A percentile compares a stretch with the other conserved stretches of the same genome.
Evolutionary conservation across 1,140 invertebrate genomes (phyloP).

Genomic region (Macrostomum lignano): DNA sequence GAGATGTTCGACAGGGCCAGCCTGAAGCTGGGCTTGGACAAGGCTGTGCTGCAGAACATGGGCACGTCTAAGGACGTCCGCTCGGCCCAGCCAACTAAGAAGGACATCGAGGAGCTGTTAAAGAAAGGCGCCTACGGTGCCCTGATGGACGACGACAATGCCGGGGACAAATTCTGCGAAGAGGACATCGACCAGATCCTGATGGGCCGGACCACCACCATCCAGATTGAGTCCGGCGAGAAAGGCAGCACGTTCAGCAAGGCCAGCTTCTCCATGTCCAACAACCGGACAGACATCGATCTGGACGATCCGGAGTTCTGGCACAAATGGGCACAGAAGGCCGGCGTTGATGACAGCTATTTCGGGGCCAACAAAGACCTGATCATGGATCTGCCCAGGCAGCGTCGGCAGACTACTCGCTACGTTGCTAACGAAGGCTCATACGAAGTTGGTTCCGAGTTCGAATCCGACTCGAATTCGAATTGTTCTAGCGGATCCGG

Average conservation of each 20-base stretch:
- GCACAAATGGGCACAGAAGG: constrained; percentile 99
- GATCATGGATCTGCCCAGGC: constrained; percentile 69
- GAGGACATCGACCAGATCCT: constrained; percentile 98
- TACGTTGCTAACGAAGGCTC: constrained; percentile 66
- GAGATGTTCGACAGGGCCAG: constrained; percentile 99
- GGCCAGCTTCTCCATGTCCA: constrained; percentile 76
- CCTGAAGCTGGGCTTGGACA: constrained; percentile 81
- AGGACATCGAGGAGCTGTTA: constrained; percentile 89
- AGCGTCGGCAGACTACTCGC: constrained; percentile 71
- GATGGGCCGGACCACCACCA: constrained; percentile 61
- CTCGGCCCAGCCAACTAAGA: constrained; percentile 55
- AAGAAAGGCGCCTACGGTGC: constrained; percentile 82
- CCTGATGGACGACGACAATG: constrained; percentile 93
- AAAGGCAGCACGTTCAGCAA: constrained; percentile 83
- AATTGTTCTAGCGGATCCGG: too few relatives aligned
- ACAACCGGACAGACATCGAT: constrained; percentile 77
- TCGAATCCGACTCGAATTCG: too few relatives aligned
- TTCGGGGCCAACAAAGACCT: too few relatives aligned
- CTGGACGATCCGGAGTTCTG: constrained; percentile 98
- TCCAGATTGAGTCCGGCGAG: constrained; percentile 82
- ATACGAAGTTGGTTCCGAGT: too few relatives aligned
- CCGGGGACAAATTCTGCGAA: constrained; percentile 93
- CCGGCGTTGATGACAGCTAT: constrained; percentile 85
- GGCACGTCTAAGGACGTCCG: constrained; percentile 8
- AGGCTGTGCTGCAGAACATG: constrained; percentile 94